phyloP scores from a whole-genome alignment of 2,888 invertebrate genomes.

The Dinocampus coccinellae region DNA sequence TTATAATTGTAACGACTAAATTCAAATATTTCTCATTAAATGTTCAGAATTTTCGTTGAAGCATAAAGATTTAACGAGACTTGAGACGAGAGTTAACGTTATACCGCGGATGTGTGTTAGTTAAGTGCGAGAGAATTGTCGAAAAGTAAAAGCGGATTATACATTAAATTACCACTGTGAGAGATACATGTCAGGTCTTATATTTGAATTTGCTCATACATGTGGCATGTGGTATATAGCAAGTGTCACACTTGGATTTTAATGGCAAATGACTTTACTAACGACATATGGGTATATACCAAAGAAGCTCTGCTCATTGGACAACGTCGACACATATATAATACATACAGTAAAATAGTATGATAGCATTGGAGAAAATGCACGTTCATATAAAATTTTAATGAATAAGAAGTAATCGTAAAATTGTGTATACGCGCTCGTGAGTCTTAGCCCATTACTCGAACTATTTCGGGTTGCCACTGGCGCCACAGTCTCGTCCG shows the following conservation, averaged over 20 bases:
- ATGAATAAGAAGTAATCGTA: conserved; percentile 48
- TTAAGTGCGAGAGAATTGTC: conserved; percentile 2
- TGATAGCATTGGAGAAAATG: conserved; percentile 18
- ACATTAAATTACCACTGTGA: neutral
- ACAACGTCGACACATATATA: conserved; percentile 16
- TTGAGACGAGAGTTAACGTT: neutral
- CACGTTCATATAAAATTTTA: conserved; percentile 46
- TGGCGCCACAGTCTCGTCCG: conserved; percentile 32
- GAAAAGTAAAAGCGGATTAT: neutral
- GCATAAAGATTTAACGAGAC: conserved; percentile 1
- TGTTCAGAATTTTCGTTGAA: neutral
- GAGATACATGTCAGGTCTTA: neutral
- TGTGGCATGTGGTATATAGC: neutral
- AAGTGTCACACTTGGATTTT: neutral
- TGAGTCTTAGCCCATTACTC: conserved; percentile 48
- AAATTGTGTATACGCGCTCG: conserved; percentile 44
- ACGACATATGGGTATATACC: neutral
- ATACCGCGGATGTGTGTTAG: neutral
- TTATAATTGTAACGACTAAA: no score
- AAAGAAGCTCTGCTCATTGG: neutral
- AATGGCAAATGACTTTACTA: neutral
- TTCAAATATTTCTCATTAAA: neutral
- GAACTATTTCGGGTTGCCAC: conserved; percentile 34
- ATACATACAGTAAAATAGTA: conserved; percentile 36
- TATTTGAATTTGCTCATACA: conserved; percentile 11